Evolutionary conservation across 2,797 vertebrate species (phyloP).

Genomic region (Clarias platycephalus): DNA sequence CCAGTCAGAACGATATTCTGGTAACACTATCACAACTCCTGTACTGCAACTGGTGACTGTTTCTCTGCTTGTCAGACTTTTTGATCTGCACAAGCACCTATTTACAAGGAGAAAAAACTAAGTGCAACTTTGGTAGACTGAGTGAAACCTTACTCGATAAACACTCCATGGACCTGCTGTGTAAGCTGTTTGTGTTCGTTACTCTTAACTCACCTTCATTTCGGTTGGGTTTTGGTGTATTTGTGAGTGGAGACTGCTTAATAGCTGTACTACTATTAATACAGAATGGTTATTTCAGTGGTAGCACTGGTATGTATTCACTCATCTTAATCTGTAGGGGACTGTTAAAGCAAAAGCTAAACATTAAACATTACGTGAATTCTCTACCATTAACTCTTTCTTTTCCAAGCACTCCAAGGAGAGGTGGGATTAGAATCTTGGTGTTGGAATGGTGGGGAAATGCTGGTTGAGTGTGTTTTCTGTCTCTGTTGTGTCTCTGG

Average conservation of each 20-base stretch:
- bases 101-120: not conserved
- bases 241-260: not conserved
- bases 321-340: not conserved
- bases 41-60: not conserved
- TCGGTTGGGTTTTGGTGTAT: not conserved
- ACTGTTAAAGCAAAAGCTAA: not conserved
- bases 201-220: not conserved
- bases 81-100: not conserved
- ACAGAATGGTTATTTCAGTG: not conserved
- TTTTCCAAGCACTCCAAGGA: not conserved
- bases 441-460: not conserved
- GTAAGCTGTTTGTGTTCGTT: not conserved
- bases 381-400: not conserved
- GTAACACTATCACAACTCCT: constrained; percentile 2
- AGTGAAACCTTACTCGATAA: not conserved
- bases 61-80: not conserved
- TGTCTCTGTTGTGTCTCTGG: not conserved
- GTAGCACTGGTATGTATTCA: not conserved
- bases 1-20: not conserved
- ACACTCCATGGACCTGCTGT: not conserved
- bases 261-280: not conserved
- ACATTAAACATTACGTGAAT: not conserved
- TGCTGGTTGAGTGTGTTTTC: not conserved
- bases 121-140: not conserved
- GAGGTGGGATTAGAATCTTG: not conserved